phyloP scores from a whole-genome alignment of 2,113 vertebrate species.

The Melanocharis versteri region DNA sequence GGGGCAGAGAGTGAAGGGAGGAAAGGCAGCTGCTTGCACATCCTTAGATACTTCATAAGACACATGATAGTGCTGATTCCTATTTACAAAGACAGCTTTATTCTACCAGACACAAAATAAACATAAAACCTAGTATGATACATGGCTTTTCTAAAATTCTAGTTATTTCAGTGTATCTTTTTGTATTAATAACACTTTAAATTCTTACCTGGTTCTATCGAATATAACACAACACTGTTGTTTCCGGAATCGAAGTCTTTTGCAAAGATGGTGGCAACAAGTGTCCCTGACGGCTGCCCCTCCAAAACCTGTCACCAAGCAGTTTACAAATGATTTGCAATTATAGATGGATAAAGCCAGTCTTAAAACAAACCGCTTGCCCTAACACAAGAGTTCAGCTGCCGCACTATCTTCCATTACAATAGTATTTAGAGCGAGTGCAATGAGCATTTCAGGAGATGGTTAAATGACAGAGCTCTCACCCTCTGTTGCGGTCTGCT shows the following conservation, averaged over 20 bases:
- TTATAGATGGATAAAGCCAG: not conserved
- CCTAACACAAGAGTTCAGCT: not conserved
- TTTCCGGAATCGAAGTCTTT: constrained; percentile 87
- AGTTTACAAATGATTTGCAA: constrained; percentile 12
- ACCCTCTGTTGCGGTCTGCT: not conserved
- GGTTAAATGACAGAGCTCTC: not conserved
- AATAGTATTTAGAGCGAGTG: not conserved
- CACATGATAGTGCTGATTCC: not conserved
- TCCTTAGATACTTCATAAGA: not conserved
- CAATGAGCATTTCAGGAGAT: not conserved
- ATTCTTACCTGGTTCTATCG: constrained; percentile 78
- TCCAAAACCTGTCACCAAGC: constrained; percentile 80
- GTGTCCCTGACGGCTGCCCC: constrained; percentile 74
- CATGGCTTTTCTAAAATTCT: not conserved
- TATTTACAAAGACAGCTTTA: not conserved
- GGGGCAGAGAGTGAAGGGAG: not conserved
- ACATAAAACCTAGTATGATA: not conserved
- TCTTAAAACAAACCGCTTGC: not conserved
- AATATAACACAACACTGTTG: constrained; percentile 82
- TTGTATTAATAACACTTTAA: not conserved
- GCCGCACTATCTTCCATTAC: not conserved
- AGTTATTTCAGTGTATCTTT: not conserved
- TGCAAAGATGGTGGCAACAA: constrained; percentile 84
- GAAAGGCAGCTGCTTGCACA: not conserved
- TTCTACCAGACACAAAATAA: not conserved